Evolutionary conservation across 2,797 vertebrate genomes (phyloP), one percentile per base, ranked within the genome.

Genomic region (Melanotaenia nigrans): DNA sequence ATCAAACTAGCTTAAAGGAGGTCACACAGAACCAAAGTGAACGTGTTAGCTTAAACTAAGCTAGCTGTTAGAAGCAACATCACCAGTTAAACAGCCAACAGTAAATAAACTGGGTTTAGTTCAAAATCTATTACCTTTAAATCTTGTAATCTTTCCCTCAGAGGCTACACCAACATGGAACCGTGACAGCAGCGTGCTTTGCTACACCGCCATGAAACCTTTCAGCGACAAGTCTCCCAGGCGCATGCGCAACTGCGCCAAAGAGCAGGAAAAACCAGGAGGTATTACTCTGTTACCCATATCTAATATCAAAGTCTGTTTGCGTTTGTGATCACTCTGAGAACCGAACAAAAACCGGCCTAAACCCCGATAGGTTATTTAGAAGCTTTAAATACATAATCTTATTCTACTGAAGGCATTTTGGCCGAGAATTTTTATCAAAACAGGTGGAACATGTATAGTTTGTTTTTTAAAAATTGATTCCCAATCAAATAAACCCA

Each of bases 61-160:
- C 25, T 61, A 74, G 33, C 45, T 51, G 14, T 9, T n/a, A 38
- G 22, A 42, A 30, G 53, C 11, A 4, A 4, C 61, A 1, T 3
- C 8, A 11, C 40, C 35, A 47, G 9, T 0, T 40, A 36, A 40
- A 20, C 40, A 20, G 5, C 57, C 0, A 16, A 58, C 16, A 4
- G 1, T 1, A 2, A n/a, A 36, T 9, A 0, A 22, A 14, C 0
- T 0, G 3, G 14, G 1, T 25, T 45, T 55, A 32, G 30, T 55
- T 33, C 0, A 3, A 11, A 32, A 2, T 42, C 24, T 9, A 5
- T 28, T 13, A 7, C 24, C n/a, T 55, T 18, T 18, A 1, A 58
- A 25, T 25, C 38, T 7, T 2, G 14, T 1, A 5, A 20, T 3
- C 1, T 1, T 35, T 32, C 10, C 62, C 79, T 71, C 59, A 82